phyloP scores from a whole-genome alignment of 2,797 vertebrate species.

The Pseudochromis fuscus region DNA sequence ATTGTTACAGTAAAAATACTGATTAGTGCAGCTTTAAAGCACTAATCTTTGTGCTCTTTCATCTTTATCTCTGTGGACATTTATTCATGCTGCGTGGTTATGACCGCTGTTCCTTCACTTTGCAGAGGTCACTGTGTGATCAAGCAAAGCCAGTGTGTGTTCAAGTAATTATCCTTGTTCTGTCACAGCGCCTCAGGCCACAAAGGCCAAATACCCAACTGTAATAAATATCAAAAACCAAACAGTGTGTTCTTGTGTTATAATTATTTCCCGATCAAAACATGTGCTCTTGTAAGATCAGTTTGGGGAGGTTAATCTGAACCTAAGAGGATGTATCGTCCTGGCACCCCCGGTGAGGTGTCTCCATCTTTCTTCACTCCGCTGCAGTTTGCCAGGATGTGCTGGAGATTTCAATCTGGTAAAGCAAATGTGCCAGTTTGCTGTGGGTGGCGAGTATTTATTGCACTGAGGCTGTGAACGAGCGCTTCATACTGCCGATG shows the following conservation, averaged over 20 bases:
- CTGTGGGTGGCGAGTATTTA: constrained; percentile 67
- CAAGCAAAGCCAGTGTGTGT: background rate
- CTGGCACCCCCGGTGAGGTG: background rate
- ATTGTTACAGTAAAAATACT: background rate
- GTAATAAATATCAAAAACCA: background rate
- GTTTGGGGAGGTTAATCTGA: background rate
- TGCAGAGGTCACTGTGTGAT: background rate
- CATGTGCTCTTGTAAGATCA: background rate
- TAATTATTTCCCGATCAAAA: constrained; percentile 13
- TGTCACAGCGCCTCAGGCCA: background rate
- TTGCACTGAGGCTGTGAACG: constrained; percentile 56
- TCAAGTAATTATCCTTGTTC: background rate
- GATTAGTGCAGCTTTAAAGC: background rate
- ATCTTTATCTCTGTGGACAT: background rate
- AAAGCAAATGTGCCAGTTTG: constrained; percentile 50
- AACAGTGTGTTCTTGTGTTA: too few relatives aligned
- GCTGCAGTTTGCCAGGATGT: constrained; percentile 24
- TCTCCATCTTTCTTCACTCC: constrained; percentile 28
- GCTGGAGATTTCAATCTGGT: constrained; percentile 53
- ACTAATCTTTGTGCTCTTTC: background rate
- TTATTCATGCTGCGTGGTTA: background rate
- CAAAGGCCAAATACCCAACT: constrained; percentile 3
- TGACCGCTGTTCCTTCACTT: background rate
- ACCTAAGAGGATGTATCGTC: constrained; percentile 15
- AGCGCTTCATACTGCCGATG: constrained; percentile 56